Percentiles rank a stretch among this genome's conserved stretches.
phyloP scores from a whole-genome alignment of 1,140 invertebrate genomes.

The Drosophila sp. region DNA sequence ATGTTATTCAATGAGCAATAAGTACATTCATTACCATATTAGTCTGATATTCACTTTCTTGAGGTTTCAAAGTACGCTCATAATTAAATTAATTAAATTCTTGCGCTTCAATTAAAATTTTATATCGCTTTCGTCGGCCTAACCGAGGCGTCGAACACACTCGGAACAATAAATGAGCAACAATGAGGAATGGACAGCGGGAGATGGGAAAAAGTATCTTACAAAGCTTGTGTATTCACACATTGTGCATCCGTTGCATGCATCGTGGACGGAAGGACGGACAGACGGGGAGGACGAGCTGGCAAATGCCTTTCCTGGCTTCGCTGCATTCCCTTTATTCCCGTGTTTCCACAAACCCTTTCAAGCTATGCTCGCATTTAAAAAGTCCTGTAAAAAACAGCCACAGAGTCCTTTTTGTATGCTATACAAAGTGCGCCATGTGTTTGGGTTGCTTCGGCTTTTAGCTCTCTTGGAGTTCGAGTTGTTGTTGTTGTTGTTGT shows the following conservation, averaged over 20 bases:
- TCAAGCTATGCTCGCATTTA: slow-evolving; percentile 30
- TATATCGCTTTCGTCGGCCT: slow-evolving; percentile 71
- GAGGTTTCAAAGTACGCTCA: slow-evolving; percentile 47
- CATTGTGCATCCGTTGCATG: slow-evolving; percentile 42
- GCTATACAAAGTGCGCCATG: slow-evolving; percentile 18
- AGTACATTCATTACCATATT: slow-evolving; percentile 22
- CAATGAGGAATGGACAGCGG: slow-evolving; percentile 30
- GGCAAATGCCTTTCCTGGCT: slow-evolving; percentile 57
- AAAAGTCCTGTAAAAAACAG: slow-evolving; percentile 46
- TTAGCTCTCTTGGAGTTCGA: slow-evolving; percentile 12
- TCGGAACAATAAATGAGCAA: slow-evolving; percentile 49
- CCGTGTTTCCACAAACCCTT: slow-evolving; percentile 32
- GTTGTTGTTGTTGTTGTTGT: slow-evolving; percentile 33
- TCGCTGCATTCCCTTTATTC: background rate
- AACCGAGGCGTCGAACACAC: slow-evolving; percentile 29
- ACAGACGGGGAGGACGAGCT: slow-evolving; percentile 15
- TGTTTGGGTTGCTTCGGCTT: slow-evolving; percentile 8
- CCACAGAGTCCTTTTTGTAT: slow-evolving; percentile 52
- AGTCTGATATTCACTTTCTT: slow-evolving; percentile 25
- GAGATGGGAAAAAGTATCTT: slow-evolving; percentile 36
- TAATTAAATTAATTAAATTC: slow-evolving; percentile 84
- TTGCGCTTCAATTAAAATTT: slow-evolving; percentile 84
- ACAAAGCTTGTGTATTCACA: slow-evolving; percentile 76
- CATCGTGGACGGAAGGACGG: background rate
- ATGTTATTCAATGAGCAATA: background rate